phyloP scores from a whole-genome alignment of 2,113 vertebrate genomes.

The Sardina pilchardus region DNA sequence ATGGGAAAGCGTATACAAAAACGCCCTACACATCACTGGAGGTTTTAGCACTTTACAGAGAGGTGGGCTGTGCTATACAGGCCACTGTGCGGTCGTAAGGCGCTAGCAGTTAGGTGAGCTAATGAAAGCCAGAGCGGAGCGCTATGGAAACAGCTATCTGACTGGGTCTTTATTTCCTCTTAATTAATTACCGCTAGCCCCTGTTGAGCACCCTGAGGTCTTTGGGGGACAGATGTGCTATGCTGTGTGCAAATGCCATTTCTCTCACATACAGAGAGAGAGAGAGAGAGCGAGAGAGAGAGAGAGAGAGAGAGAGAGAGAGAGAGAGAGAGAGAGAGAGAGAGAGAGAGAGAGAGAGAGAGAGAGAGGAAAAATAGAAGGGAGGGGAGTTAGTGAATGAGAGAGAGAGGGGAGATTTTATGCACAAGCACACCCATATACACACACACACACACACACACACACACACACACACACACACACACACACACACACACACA shows the following conservation, averaged over 20 bases:
- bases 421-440: background rate
- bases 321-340: background rate
- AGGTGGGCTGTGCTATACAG: background rate
- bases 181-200: slow-evolving; percentile 63
- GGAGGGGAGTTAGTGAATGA: slow-evolving; percentile 20
- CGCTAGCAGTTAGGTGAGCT: slow-evolving; percentile 40
- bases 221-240: slow-evolving; percentile 49
- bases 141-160: slow-evolving; percentile 48
- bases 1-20: background rate
- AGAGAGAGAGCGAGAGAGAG: background rate
- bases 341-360: background rate
- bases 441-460: background rate
- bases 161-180: slow-evolving; percentile 54
- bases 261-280: slow-evolving; percentile 43
- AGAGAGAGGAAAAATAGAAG: background rate
- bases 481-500: background rate
- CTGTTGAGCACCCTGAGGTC: slow-evolving; percentile 46
- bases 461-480: background rate
- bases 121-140: slow-evolving; percentile 47
- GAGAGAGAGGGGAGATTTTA: background rate
- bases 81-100: background rate
- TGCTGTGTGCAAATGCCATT: slow-evolving; percentile 61
- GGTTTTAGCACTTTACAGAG: background rate
- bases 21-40: background rate
- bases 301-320: background rate